Base-by-base conservation (phyloP, 1,140 invertebrate genomes). In the Chelonus insularis region DNA sequence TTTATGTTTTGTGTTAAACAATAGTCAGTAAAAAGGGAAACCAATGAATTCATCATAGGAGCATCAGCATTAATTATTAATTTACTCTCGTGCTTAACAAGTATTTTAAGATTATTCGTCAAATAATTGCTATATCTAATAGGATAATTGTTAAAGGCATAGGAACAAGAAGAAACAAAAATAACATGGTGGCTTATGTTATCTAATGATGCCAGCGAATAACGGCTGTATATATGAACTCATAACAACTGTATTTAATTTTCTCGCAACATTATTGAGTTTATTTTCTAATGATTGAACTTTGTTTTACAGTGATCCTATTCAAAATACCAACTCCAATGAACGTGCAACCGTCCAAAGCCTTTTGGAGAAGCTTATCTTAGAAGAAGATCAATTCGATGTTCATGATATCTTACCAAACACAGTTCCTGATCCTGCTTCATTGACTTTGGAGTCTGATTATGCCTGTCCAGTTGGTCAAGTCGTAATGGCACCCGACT, bases 331-430 rank as follows among this genome's bases (percentile, higher is more conserved):
- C 1, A 93, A 92, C 70, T 92, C 90, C 11, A 94, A 95, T 68
- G 92, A 95, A 72, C 85, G 92, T 68, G 88, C 93, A 8, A 90
- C 85, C 4, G 92, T 97, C 1, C 89, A 94, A 73, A 81, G 86
- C 56, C 79, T 97, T 23, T 81, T 96, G 52, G 91, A 96, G 77
- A 91, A 89, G 76, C 81, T 96, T 0, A 95, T 97, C 63, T 83
- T 96, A 6, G 93, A 96, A 82, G 91, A 94, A 75, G 92, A 93
- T 81, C 92, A 95, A 77, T 94, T 96, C 73, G 93, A 95, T 71
- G 94, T 97, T 1, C 87, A 92, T 66, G 93, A 95, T 64, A 95
- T 96, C 68, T 78, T 98, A 34, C 95, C 96, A 7, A 97, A 97
- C 71, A 97, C 95, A 0, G 88, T 94, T 0, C 93, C 95, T 0